Percentiles rank a stretch among this genome's conserved stretches.
Evolutionary conservation across 2,888 invertebrate species (phyloP).

Genomic region (Drosophila infuscata): DNA sequence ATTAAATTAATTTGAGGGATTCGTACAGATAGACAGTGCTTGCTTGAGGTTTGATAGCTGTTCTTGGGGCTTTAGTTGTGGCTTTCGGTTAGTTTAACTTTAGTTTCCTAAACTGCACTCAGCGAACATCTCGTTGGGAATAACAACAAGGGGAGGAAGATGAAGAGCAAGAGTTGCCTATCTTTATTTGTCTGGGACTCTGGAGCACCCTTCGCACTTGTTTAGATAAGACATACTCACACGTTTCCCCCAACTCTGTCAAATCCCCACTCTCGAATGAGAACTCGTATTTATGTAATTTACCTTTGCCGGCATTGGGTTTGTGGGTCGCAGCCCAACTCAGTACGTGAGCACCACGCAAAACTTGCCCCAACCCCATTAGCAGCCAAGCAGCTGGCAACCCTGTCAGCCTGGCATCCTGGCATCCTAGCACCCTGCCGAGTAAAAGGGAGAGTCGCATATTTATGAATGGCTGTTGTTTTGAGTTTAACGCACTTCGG

Average conservation of each 20-base stretch:
- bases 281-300: slow-evolving; percentile 49
- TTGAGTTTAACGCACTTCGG: slow-evolving; percentile 71
- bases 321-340: slow-evolving; percentile 46
- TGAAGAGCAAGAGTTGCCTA: slow-evolving; percentile 4
- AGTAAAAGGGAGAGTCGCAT: slow-evolving; percentile 40
- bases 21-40: slow-evolving; percentile 30
- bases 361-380: slow-evolving; percentile 56
- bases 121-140: slow-evolving; percentile 29
- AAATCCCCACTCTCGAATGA: slow-evolving; percentile 6
- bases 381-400: slow-evolving; percentile 21
- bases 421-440: slow-evolving; percentile 26
- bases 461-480: slow-evolving; percentile 76
- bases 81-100: slow-evolving; percentile 29
- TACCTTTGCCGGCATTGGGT: slow-evolving; percentile 45
- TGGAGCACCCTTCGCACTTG: slow-evolving; percentile 46
- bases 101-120: slow-evolving; percentile 37
- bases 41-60: slow-evolving; percentile 37
- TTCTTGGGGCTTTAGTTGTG: slow-evolving; percentile 22
- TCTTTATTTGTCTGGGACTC: slow-evolving; percentile 13
- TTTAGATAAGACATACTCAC: slow-evolving; percentile 63
- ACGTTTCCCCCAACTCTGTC: slow-evolving; percentile 3
- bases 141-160: slow-evolving; percentile 25
- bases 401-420: slow-evolving; percentile 18
- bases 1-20: slow-evolving; percentile 39
- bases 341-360: slow-evolving; percentile 50